Base-by-base conservation (phyloP, 2,888 invertebrate species). In the Syrphus vitripennis region DNA sequence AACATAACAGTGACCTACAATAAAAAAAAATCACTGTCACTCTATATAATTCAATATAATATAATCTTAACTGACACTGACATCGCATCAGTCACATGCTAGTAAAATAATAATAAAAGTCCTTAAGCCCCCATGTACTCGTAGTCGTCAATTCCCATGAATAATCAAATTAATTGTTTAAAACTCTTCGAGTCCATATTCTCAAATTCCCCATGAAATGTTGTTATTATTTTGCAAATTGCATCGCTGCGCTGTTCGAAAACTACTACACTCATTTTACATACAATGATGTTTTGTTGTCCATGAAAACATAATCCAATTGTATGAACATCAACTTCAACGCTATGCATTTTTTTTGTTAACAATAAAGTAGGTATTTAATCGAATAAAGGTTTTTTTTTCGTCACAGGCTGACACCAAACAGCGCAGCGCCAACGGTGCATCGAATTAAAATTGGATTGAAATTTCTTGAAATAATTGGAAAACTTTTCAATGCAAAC, bases 401-500 rank as follows among this genome's bases (percentile, higher is more conserved):
- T n/a, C n/a, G n/a, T n/a, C n/a, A n/a, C 45, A 29, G 16, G 3
- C 21, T 19, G 31, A 5, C 19, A 19, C 34, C 34, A n/a, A n/a
- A n/a, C n/a, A n/a, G n/a, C 19, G 2, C 12, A n/a, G 1, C 53
- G 7, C 10, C 31, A 19, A 2, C 16, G 19, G 3, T 21, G 31
- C 24, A 69, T 10, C 14, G 24, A 69, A 69, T 37, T 24, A 69
- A 69, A 50, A 24, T 48, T 50, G 21, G 34, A 63, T 42, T 42
- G 26, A 63, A 9, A 3, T 34, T 59, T 59, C 7, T 37, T 14
- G 21, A 65, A 24, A 50, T 50, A 69, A 69, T 69, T 69, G 69
- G 37, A 50, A 69, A 69, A 69, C 50, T 69, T 69, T 69, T 69
- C 12, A 53, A 24, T 37, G 24, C 37, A 31, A 65, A 19, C 4